Base-by-base conservation (phyloP, 1,140 invertebrate genomes). In the Venturia canescens region DNA sequence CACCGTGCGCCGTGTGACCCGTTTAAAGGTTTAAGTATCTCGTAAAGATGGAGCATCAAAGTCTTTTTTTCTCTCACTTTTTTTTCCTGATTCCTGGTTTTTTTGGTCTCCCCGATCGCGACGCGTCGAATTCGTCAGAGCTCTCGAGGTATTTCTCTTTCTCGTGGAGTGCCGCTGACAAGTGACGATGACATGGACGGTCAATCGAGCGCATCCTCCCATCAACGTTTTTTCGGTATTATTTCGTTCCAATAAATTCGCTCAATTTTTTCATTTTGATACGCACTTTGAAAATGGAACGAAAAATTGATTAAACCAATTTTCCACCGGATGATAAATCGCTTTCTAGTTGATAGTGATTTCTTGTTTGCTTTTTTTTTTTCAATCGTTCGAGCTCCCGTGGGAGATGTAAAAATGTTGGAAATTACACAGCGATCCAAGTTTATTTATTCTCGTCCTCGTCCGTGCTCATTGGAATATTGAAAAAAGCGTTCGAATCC, bases 1-100 rank as follows among this genome's bases (percentile, higher is more conserved):
- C 75, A 67, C 72, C 76, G 76, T 78, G 67, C 76, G 57, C 78
- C 80, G 82, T 84, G 80, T 85, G 88, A 87, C 87, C 85, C 89
- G 85, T 91, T 92, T 91, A 92, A 90, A 89, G 88, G 87, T 88
- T 90, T 91, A 91, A 92, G 89, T 92, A 91, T 88, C 90, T 91
- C 89, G 88, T 91, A 90, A 91, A 91, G 91, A 87, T 88, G 80
- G 87, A 85, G 82, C 83, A 83, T 79, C 82, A 15, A 48, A n/a
- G 4, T 74, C 77, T 79, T 79, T 77, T 80, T 72, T 53, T 23
- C n/a, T n/a, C 75, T 79, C 57, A 44, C 50, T 67, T 76, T 44
- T 80, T 80, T 79, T 72, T 57, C 31, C 38, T 48, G 15, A 53
- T 80, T 67, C 18, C 27, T 18, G 26, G 16, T n/a, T 79, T 82